Conservation (phyloP, 2,113 vertebrate genomes). For the Rhagologus leucostigma region DNA sequence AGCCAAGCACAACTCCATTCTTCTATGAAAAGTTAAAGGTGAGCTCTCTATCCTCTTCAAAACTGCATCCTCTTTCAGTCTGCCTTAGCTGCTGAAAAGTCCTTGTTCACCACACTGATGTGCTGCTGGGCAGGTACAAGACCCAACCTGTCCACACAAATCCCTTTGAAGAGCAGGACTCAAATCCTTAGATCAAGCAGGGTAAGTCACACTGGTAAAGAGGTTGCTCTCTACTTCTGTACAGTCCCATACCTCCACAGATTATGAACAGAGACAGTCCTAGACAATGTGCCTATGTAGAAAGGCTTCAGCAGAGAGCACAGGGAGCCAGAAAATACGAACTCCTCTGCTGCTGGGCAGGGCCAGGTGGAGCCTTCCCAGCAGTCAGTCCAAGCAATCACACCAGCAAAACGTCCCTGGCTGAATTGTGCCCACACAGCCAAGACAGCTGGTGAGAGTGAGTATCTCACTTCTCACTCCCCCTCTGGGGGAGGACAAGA, state of each 20-base stretch:
- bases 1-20: background rate
- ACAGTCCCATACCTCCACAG: fast-evolving
- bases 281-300: background rate
- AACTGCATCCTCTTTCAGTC: background rate
- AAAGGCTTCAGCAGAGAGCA: background rate
- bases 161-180: background rate
- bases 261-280: background rate
- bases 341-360: background rate
- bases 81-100: background rate
- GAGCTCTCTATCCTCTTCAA: background rate
- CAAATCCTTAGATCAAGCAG: background rate
- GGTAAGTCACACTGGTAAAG: background rate
- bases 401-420: background rate
- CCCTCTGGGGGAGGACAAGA: background rate
- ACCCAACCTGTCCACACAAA: background rate
- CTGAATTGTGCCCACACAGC: background rate
- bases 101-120: background rate
- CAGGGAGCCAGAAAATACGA: background rate
- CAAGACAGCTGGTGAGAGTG: background rate
- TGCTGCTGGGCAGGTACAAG: background rate
- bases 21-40: background rate
- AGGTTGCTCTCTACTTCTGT: background rate
- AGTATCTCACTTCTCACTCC: background rate
- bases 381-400: background rate
- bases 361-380: background rate